Evolutionary conservation across 1,140 invertebrate species (phyloP), one percentile per base, ranked within the genome.

Genomic region (Drosophila pallidifrons): DNA sequence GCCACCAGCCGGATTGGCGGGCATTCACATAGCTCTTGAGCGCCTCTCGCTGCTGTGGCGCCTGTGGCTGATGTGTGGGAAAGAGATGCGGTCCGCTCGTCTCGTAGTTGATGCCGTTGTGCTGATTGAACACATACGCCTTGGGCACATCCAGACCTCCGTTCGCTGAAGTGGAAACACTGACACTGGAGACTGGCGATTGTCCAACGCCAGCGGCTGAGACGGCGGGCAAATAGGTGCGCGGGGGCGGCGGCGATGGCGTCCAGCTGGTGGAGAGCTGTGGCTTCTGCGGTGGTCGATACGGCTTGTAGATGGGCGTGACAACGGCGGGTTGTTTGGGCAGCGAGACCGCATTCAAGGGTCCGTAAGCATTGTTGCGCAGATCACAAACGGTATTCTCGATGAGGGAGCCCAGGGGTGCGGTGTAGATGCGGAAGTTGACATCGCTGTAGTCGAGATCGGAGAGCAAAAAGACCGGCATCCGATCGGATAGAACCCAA

Each of bases 401-500:
- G 4, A 96, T 93, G 0, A 96, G 93, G 1, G 94, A 92, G 28
- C 94, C 93, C 2, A 96, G 89, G 0, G 96, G 94, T 1, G 95
- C 95, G 2, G 94, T 95, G 79, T 95, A 95, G 73, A 97, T 95
- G 82, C 96, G 94, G 93, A 97, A 97, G 82, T 97, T 97, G 1
- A 96, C 93, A 74, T 97, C 96, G 28, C 94, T 95, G 73, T 95
- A 96, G 82, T 97, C 95, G 7, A 97, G 88, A 45, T 94, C 94
- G 1, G 95, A 94, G 63, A 96, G 93, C 13, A 97, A 91, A 75
- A 97, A 97, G 35, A 95, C 94, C 1, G 96, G 95, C 96, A 97
- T 97, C 32, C 95, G 93, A 85, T 97, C 96, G 0, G 96, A 96
- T 2, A 97, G 95, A 0, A 97, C 95, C 96, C 96, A 97, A 7